Conservation (phyloP, 2,113 vertebrate genomes). For the Ifrita kowaldi region DNA sequence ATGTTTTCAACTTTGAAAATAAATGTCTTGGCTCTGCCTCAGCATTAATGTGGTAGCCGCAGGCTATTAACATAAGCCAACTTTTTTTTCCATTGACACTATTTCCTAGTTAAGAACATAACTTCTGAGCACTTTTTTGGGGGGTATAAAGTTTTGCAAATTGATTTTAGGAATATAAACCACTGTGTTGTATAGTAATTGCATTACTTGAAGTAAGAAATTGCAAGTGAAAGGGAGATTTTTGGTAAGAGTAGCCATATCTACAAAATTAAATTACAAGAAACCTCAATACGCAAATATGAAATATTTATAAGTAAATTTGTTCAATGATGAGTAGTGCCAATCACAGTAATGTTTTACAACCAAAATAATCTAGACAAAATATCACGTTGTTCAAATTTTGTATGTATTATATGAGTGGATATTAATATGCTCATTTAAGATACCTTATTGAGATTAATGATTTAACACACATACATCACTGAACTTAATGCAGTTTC, state of each 20-base stretch:
- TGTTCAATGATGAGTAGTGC: background rate
- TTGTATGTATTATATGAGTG: background rate
- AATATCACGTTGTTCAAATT: background rate
- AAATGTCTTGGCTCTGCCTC: slow-evolving; percentile 65
- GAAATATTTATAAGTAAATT: background rate
- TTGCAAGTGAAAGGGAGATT: background rate
- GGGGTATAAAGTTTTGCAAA: background rate
- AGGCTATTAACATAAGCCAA: slow-evolving; percentile 65
- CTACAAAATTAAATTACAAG: background rate
- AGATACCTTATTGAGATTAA: background rate
- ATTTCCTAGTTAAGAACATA: slow-evolving; percentile 44
- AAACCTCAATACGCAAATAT: background rate
- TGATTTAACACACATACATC: background rate
- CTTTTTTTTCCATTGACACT: slow-evolving; percentile 50
- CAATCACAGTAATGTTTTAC: background rate
- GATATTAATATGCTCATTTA: background rate
- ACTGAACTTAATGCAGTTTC: background rate
- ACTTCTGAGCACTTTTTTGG: background rate
- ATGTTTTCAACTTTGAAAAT: slow-evolving; percentile 62
- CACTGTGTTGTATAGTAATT: background rate
- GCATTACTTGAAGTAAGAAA: background rate
- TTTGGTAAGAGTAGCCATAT: background rate
- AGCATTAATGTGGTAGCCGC: slow-evolving; percentile 64
- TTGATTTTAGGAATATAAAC: background rate
- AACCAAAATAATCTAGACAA: background rate